A percentile compares a stretch with the other conserved stretches of the same genome.
phyloP scores from a whole-genome alignment of 1,140 invertebrate genomes.

The Dendroctonus valens region DNA sequence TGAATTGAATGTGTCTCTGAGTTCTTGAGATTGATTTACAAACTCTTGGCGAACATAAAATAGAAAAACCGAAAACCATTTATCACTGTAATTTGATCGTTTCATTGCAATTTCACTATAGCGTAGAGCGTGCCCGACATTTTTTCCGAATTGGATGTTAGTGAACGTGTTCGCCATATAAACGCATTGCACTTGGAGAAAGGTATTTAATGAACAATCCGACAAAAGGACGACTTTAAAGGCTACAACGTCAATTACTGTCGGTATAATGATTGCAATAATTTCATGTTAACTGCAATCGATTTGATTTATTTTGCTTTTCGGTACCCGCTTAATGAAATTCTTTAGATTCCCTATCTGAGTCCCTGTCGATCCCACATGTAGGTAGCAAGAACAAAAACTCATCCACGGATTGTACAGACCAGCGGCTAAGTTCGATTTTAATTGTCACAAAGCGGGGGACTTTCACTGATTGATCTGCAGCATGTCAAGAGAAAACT shows the following conservation, averaged over 20 bases:
- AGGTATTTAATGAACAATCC: slow-evolving; percentile 13
- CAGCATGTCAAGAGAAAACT: slow-evolving; percentile 1
- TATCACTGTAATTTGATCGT: slow-evolving; percentile 1
- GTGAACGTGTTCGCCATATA: slow-evolving; percentile 11
- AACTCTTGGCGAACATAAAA: too few relatives aligned
- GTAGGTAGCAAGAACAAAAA: slow-evolving; percentile 1
- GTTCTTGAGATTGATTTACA: too few relatives aligned
- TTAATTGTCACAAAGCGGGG: neutral
- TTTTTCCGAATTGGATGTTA: slow-evolving; percentile 1
- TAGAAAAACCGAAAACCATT: neutral
- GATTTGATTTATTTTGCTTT: slow-evolving; percentile 6
- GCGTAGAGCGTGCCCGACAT: slow-evolving; percentile 2
- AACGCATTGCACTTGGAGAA: neutral
- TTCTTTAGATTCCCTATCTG: neutral
- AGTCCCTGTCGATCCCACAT: neutral
- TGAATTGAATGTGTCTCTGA: too few relatives aligned
- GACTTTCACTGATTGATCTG: neutral
- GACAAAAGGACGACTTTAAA: slow-evolving; percentile 13
- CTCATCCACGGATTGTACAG: too few relatives aligned
- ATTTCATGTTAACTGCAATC: neutral
- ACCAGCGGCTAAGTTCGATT: too few relatives aligned
- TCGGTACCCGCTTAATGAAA: neutral
- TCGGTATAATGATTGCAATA: slow-evolving; percentile 8
- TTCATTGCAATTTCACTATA: slow-evolving; percentile 5
- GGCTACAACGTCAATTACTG: slow-evolving; percentile 11